These are phyloP conservation scores for Drosophila multiciliata DNA, from an alignment of 2,888 invertebrate genomes.

Conservation along the genomic window DNA sequence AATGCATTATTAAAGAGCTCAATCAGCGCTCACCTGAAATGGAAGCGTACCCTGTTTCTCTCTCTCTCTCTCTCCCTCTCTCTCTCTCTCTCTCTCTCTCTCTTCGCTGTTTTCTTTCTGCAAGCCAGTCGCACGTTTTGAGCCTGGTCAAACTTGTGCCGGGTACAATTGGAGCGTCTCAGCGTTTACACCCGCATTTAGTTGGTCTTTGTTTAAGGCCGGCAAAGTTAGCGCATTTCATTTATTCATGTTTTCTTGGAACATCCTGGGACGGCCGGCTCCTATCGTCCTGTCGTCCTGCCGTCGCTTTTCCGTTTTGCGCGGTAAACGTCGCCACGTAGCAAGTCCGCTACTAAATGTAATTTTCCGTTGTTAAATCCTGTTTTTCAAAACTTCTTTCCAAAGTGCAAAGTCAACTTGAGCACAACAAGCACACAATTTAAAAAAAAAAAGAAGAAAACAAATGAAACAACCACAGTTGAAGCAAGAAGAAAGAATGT, in stretches of 20 bases:
- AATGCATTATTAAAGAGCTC: constrained; percentile 67
- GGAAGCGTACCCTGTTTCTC: constrained; percentile 41
- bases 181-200: constrained; percentile 73
- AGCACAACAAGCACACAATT: constrained; percentile 62
- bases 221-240: constrained; percentile 76
- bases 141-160: constrained; percentile 6
- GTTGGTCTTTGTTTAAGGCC: constrained; percentile 69
- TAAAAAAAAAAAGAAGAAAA: constrained; percentile 15
- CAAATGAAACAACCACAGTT: constrained; percentile 17
- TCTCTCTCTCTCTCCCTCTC: not conserved
- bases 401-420: constrained; percentile 81
- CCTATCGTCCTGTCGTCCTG: not conserved
- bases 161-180: constrained; percentile 47
- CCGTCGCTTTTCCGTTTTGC: constrained; percentile 16
- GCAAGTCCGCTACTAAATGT: constrained; percentile 74
- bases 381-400: constrained; percentile 76
- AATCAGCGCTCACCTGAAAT: constrained; percentile 69
- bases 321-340: constrained; percentile 27
- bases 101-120: not conserved
- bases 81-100: not conserved
- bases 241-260: constrained; percentile 77
- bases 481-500: constrained; percentile 26
- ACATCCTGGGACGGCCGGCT: constrained; percentile 27
- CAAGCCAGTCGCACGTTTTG: constrained; percentile 14
- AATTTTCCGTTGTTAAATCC: constrained; percentile 82